Percentiles rank a stretch among this genome's conserved stretches.
These are phyloP conservation scores for Arrhopalites spinosus DNA, from an alignment of 2,888 invertebrate genomes.

Conservation along the genomic window DNA sequence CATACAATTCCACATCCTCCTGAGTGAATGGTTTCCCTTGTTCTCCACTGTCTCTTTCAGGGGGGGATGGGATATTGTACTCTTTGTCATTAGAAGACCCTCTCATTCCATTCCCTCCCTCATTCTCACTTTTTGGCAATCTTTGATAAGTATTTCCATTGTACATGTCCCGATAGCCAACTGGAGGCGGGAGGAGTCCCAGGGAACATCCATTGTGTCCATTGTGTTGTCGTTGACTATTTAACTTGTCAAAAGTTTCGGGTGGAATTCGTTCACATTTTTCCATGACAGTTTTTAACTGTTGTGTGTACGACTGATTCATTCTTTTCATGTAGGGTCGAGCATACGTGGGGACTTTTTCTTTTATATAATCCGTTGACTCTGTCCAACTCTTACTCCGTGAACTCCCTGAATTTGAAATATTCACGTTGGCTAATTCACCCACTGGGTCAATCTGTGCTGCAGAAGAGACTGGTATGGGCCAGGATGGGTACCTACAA, in stretches of 20 bases:
- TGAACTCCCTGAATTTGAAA: slow-evolving; percentile 62
- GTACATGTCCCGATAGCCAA: slow-evolving; percentile 59
- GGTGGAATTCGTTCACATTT: slow-evolving; percentile 68
- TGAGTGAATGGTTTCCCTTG: slow-evolving; percentile 63
- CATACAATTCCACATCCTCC: slow-evolving; percentile 73
- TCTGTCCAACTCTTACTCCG: slow-evolving; percentile 74
- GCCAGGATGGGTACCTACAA: slow-evolving; percentile 72
- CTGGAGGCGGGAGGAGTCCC: slow-evolving; percentile 52
- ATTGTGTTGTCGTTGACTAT: slow-evolving; percentile 21
- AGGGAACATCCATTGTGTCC: slow-evolving; percentile 33
- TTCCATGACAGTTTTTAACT: slow-evolving; percentile 74
- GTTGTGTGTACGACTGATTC: slow-evolving; percentile 66
- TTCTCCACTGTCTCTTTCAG: slow-evolving; percentile 65
- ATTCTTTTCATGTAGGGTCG: slow-evolving; percentile 69
- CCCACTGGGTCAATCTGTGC: slow-evolving; percentile 64
- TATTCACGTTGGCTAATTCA: slow-evolving; percentile 31
- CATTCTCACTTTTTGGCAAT: slow-evolving; percentile 65
- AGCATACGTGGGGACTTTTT: slow-evolving; percentile 66
- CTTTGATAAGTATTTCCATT: slow-evolving; percentile 54
- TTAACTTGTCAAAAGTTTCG: slow-evolving; percentile 47
- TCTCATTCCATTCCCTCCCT: slow-evolving; percentile 62
- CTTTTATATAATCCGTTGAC: slow-evolving; percentile 72
- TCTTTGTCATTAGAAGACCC: slow-evolving; percentile 62
- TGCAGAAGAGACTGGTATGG: slow-evolving; percentile 64
- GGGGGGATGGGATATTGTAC: slow-evolving; percentile 72